Conservation (phyloP, 1,140 invertebrate genomes). For the Lethrus apterus region DNA sequence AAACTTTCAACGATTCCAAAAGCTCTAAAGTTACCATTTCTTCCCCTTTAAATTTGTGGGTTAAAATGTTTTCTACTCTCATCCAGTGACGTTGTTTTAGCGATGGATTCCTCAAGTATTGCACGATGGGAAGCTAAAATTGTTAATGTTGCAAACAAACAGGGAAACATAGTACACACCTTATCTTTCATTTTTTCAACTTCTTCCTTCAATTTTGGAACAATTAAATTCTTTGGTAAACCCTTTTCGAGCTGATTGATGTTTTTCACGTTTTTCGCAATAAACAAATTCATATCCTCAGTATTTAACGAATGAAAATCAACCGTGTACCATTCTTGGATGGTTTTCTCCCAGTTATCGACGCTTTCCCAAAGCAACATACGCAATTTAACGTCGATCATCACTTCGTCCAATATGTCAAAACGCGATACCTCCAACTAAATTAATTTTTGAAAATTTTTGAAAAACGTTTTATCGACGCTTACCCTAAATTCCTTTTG, state of each 20-base stretch:
- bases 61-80: constrained; percentile 66
- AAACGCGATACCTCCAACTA: constrained; percentile 70
- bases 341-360: constrained; percentile 57
- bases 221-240: constrained; percentile 66
- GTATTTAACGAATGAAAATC: constrained; percentile 64
- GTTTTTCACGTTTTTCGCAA: constrained; percentile 61
- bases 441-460: constrained; percentile 1
- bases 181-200: constrained; percentile 71
- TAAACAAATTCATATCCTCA: constrained; percentile 61
- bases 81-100: constrained; percentile 74
- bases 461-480: neutral
- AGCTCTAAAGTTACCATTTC: constrained; percentile 56
- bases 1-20: constrained; percentile 64
- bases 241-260: constrained; percentile 70
- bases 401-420: constrained; percentile 69
- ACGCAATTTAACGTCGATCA: constrained; percentile 68
- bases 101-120: constrained; percentile 66
- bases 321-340: constrained; percentile 53
- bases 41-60: constrained; percentile 62
- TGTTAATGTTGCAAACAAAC: neutral
- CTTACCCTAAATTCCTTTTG: constrained; percentile 64
- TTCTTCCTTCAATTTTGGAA: constrained; percentile 64
- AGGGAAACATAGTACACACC: constrained; percentile 36
- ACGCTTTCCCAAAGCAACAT: constrained; percentile 70
- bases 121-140: constrained; percentile 60